Base-by-base conservation (phyloP, 1,140 invertebrate genomes). In the Plectrocnemia conspersa region DNA sequence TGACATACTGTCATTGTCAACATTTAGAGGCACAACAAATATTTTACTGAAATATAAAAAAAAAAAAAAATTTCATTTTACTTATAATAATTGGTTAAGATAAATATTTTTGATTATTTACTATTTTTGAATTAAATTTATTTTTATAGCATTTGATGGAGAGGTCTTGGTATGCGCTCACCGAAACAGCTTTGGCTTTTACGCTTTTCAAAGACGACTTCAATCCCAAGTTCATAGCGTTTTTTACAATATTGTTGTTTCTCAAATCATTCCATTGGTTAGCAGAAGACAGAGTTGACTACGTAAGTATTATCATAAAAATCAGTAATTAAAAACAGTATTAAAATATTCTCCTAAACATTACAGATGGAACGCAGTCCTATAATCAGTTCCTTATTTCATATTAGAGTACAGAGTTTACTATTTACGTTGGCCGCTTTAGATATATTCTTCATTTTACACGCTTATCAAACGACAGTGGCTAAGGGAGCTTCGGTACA, bases 241-340 rank as follows among this genome's bases (percentile, higher is more conserved):
- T 98, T 29, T 99, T 99, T 72, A 98, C 95, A 9, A 78, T 99
- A 15, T 78, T 99, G 23, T 78, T 99, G 29, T 98, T 99, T 73
- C 72, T 99, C 11, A 99, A 99, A 79, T 95, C 94, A 73, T 99
- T 99, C 78, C 97, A 99, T 79, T 99, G 97, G 97, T 75, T 99
- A 13, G 93, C 93, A 24, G 97, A 99, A 76, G 97, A 99, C 66
- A 80, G 97, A 70, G 94, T 99, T 22, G 97, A 99, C 76, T 98
- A 91, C 83, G 94, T 97, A 81, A 91, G 88, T 83, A 74, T 72
- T 66, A 57, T 54, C 18, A 24, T 32, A 42, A 56, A 50, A 36
- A 53, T 9, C 15, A 15, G 6, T 40, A 13, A 40, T 7, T 40
- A 40, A 40, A 40, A 40, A 40, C 7, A 40, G 15, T 40, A 40